A percentile compares a stretch with the other conserved stretches of the same genome.
These are phyloP conservation scores for Nylanderia fulva DNA, from an alignment of 1,140 invertebrate species.

Conservation along the genomic window DNA sequence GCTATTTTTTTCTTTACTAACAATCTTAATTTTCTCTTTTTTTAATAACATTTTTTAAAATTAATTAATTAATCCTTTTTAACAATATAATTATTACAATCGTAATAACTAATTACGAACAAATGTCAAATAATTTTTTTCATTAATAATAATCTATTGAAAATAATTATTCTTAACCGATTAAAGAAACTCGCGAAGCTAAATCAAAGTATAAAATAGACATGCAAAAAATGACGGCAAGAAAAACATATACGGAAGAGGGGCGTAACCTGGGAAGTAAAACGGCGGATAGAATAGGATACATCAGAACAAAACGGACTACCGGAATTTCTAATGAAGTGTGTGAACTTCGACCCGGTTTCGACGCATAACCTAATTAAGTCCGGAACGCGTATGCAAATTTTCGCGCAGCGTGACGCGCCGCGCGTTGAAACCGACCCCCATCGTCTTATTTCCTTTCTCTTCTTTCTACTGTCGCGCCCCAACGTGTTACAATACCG, in stretches of 20 bases:
- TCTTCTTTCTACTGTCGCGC: constrained; percentile 24
- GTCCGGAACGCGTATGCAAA: constrained; percentile 76
- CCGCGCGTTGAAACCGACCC: constrained; percentile 61
- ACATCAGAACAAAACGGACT: constrained; percentile 62
- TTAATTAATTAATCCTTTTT: no score
- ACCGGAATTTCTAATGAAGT: constrained; percentile 78
- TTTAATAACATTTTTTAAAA: background rate
- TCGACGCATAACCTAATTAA: constrained; percentile 78
- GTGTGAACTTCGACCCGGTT: constrained; percentile 79
- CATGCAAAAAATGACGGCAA: background rate
- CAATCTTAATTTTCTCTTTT: background rate
- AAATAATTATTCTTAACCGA: background rate
- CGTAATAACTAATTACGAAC: background rate
- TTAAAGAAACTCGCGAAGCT: background rate
- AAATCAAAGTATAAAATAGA: background rate
- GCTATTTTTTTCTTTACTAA: background rate
- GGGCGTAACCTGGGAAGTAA: constrained; percentile 45
- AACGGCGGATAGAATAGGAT: constrained; percentile 61
- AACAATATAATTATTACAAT: background rate
- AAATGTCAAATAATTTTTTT: constrained; percentile 8
- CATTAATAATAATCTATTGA: background rate
- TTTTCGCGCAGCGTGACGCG: constrained; percentile 74
- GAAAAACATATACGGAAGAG: constrained; percentile 8
- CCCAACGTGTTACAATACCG: constrained; percentile 24
- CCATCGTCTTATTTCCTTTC: constrained; percentile 57